Percentiles rank a stretch among this genome's conserved stretches.
Evolutionary conservation across 2,888 invertebrate genomes (phyloP).

Genomic region (Agonopterix heracliana): DNA sequence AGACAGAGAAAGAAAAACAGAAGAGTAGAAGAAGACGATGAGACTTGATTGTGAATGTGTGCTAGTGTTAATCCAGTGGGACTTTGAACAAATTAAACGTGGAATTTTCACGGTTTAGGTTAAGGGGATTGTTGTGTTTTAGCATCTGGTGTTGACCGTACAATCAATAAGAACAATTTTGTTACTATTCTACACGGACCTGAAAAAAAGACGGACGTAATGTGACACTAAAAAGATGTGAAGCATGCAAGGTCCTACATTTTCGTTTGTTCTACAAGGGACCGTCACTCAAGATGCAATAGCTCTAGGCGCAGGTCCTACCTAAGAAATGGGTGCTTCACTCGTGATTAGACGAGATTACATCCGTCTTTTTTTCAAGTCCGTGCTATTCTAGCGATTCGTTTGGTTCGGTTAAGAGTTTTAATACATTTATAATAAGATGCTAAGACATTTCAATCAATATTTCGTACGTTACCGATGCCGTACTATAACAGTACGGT

Average conservation of each 20-base stretch:
- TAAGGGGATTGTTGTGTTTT: constrained; percentile 8
- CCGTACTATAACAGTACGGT: constrained; percentile 22
- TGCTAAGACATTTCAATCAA: constrained; percentile 15
- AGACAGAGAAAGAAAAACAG: constrained; percentile 52
- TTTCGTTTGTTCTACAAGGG: too few species aligned
- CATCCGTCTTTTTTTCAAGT: too few species aligned
- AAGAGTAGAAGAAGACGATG: constrained; percentile 48
- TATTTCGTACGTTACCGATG: constrained; percentile 36
- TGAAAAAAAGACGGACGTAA: too few species aligned
- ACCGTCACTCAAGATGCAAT: too few species aligned
- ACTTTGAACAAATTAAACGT: constrained; percentile 52
- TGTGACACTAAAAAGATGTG: too few species aligned
- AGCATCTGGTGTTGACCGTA: not conserved
- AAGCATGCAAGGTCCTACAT: too few species aligned
- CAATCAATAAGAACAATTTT: not conserved
- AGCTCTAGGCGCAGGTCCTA: too few species aligned
- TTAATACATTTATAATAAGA: constrained; percentile 7
- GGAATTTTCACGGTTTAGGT: constrained; percentile 40
- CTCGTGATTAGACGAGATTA: too few species aligned
- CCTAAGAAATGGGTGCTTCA: too few species aligned
- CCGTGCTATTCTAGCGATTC: too few species aligned
- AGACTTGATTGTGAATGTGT: constrained; percentile 50
- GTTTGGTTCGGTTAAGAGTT: not conserved
- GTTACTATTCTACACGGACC: too few species aligned
- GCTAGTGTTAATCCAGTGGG: constrained; percentile 44